Base-by-base conservation (phyloP, 2,888 invertebrate species). In the Halictus quadricinctus region DNA sequence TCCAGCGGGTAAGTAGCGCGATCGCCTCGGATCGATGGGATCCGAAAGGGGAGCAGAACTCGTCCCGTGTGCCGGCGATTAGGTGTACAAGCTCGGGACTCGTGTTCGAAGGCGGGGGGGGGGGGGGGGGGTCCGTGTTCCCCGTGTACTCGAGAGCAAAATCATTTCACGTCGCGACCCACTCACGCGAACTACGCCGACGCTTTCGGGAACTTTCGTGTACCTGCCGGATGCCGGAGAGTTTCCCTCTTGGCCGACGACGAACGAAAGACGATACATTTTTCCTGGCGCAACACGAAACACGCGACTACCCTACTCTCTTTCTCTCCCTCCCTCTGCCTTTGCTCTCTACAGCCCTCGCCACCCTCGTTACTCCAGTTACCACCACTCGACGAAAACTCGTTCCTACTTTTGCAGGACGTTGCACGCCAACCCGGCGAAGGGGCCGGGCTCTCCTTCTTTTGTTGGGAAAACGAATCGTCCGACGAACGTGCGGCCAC, bases 81-180 rank as follows among this genome's bases (percentile, higher is more conserved):
- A 64, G 64, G 29, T 29, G 64, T 64, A 29, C 64, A 64, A 64
- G 64, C 64, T 64, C 64, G 29, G 54, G 54, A 54, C 54, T 54
- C 54, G 54, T 54, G 54, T 54, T 54, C 54, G 54, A 10, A 54
- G 21, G 1, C 54, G 21, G 21, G 21, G 21, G 21, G 21, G 2
- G n/a, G 21, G 1, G n/a, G 21, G 21, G 21, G 21, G 21, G 21
- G 2, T n/a, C 29, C 7, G 15, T 64, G 64, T 29, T 29, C 64
- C 13, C 60, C 8, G 18, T 66, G 18, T 66, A 8, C 36, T 73
- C 54, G 43, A 50, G 50, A 75, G 54, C 21, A 60, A 79, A 82
- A 82, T 82, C 25, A 82, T 82, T 82, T 79, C 60, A 25, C 79
- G 70, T 46, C 73, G 79, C 60, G 79, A 72, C 48, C 36, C 15